Conservation (phyloP, 2,113 vertebrate genomes). For the Xenopus tropicalis region DNA sequence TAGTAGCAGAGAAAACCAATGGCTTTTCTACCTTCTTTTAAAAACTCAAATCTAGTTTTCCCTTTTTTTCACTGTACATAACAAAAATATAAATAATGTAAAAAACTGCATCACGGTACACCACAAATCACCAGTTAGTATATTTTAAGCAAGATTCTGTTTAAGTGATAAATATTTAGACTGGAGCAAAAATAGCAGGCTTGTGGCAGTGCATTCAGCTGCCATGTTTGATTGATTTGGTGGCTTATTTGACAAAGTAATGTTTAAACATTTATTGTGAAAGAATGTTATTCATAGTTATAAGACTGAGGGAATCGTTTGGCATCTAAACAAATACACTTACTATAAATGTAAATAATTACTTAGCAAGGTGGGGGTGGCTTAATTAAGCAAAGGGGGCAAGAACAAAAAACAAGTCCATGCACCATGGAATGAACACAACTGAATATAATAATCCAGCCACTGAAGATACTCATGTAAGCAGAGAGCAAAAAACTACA, state of each 20-base stretch:
- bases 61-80: not conserved
- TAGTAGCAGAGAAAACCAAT: too few relatives aligned
- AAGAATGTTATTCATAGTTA: conserved; percentile 22
- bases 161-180: conserved; percentile 40
- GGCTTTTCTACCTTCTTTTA: not conserved
- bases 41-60: not conserved
- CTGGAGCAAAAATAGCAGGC: conserved; percentile 29
- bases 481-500: too few relatives aligned
- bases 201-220: conserved; percentile 11
- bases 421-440: too few relatives aligned
- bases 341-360: too few relatives aligned
- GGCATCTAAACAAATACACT: not conserved
- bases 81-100: not conserved
- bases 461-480: too few relatives aligned
- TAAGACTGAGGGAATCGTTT: not conserved
- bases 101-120: not conserved
- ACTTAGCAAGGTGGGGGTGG: too few relatives aligned
- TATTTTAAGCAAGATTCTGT: conserved; percentile 34
- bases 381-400: too few relatives aligned
- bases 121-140: conserved; percentile 34
- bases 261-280: conserved; percentile 24
- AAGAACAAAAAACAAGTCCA: too few relatives aligned
- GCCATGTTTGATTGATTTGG: conserved; percentile 38
- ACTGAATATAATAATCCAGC: too few relatives aligned
- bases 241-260: conserved; percentile 34